Evolutionary conservation across 2,888 invertebrate genomes (phyloP).

Genomic region (Sicus ferrugineus): DNA sequence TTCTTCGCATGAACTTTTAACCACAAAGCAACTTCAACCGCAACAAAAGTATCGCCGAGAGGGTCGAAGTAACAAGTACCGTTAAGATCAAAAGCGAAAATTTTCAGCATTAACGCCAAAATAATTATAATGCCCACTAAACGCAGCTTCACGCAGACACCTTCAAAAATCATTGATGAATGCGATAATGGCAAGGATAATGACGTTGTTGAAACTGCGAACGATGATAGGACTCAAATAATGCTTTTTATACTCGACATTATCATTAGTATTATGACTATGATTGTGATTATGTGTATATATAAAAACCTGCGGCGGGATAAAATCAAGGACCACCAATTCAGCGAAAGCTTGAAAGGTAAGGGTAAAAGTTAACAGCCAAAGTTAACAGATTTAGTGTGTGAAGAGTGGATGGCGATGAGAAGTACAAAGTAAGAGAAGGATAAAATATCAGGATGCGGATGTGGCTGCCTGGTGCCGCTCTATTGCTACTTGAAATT

Average conservation of each 20-base stretch:
- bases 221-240: constrained; percentile 14
- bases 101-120: constrained; percentile 22
- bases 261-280: not conserved
- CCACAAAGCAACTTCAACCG: not conserved
- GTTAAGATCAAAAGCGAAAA: constrained; percentile 18
- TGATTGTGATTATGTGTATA: not conserved
- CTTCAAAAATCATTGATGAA: constrained; percentile 22
- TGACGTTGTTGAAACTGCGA: not conserved
- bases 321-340: constrained; percentile 9
- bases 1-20: not conserved
- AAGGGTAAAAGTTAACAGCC: not conserved
- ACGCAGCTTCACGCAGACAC: constrained; percentile 22
- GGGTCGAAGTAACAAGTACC: constrained; percentile 3
- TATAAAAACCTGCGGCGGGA: constrained; percentile 17
- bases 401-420: not conserved
- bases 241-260: not conserved
- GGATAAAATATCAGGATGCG: not conserved
- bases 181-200: not conserved
- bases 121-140: constrained; percentile 26
- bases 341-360: not conserved
- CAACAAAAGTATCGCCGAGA: not conserved
- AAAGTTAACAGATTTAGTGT: not conserved
- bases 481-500: constrained; percentile 19
- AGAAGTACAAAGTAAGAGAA: not conserved
- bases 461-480: not conserved